Evolutionary conservation across 2,113 vertebrate species (phyloP), one percentile per base, ranked within the genome.

Genomic region (Zosterops hypoxanthus): DNA sequence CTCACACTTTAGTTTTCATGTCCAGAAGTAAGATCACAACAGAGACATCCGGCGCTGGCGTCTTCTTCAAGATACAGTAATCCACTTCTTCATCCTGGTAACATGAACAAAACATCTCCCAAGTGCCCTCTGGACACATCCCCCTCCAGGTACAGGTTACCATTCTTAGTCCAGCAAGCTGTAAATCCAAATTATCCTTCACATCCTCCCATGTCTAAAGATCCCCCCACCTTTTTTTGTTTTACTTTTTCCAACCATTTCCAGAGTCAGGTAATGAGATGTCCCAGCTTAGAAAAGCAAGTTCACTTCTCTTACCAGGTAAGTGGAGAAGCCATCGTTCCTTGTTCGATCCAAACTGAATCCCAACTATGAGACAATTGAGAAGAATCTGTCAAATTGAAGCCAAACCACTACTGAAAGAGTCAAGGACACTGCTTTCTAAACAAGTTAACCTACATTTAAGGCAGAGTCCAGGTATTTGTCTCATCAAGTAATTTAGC

Each of bases 241-340:
- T 42, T 2, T 4, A 23, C 29, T 78, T 53, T 47, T 83, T 84
- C 53, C 65, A 75, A 22, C 3, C 39, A 29, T 20, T 77, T 17
- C 49, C 63, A 21, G 23, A 68, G 14, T 23, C 33, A 52, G 3
- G 25, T 8, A 50, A 42, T 14, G 22, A 52, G 12, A 70, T 28
- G 6, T 10, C 23, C 41, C 61, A 86, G 10, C 5, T 55, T 28
- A 59, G 15, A 44, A 78, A 44, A 89, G 13, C 36, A 75, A 49
- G 53, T 10, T 47, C 19, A 19, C 19, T 29, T 22, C 18, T 57
- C 31, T 98, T 96, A 99, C 98, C 98, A 99, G 90, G 52, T 98
- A 99, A 13, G 98, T 98, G 61, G 98, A 98, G 88, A 99, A 98
- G 23, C 98, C 98, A 20, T 99, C 98, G 17, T 98, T 99, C 92